These are phyloP conservation scores for Noctilio leporinus DNA, from an alignment of 2,113 vertebrate species.

Conservation along the genomic window DNA sequence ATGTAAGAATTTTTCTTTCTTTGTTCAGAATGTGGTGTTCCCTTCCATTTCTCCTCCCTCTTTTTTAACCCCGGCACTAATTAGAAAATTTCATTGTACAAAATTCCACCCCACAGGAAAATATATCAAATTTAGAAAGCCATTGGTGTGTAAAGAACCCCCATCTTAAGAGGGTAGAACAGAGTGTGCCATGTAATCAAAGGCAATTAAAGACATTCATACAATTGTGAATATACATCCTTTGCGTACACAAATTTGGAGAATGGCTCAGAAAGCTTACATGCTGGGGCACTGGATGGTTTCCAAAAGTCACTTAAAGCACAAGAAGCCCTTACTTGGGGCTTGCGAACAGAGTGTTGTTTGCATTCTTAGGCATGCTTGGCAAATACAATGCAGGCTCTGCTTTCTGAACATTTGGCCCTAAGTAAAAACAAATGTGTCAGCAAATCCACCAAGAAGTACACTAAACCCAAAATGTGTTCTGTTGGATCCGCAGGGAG, in stretches of 20 bases:
- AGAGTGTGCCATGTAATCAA: slow-evolving; percentile 46
- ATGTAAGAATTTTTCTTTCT: slow-evolving; percentile 30
- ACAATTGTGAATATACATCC: not conserved
- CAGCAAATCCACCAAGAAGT: slow-evolving; percentile 35
- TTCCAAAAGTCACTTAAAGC: slow-evolving; percentile 34
- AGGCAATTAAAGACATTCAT: slow-evolving; percentile 36
- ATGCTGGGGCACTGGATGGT: slow-evolving; percentile 2
- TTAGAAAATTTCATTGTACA: slow-evolving; percentile 39
- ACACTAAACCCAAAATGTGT: slow-evolving; percentile 17
- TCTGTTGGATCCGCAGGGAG: not conserved
- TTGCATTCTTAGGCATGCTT: slow-evolving; percentile 53
- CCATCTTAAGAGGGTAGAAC: slow-evolving; percentile 31
- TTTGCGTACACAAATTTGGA: slow-evolving; percentile 4
- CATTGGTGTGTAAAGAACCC: slow-evolving; percentile 8
- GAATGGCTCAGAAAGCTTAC: slow-evolving; percentile 27
- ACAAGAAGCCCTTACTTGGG: slow-evolving; percentile 36
- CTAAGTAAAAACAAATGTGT: slow-evolving; percentile 42
- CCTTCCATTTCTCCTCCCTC: slow-evolving; percentile 24
- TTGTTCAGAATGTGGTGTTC: slow-evolving; percentile 15
- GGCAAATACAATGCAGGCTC: slow-evolving; percentile 47
- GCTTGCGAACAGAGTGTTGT: slow-evolving; percentile 50
- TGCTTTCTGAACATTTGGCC: slow-evolving; percentile 47
- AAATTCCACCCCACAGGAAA: slow-evolving; percentile 32
- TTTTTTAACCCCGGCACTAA: slow-evolving; percentile 41
- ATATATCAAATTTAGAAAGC: slow-evolving; percentile 33